Percentiles rank a stretch among this genome's conserved stretches.
Conservation (phyloP, 2,113 vertebrate genomes). For the Scytalopus superciliaris region DNA sequence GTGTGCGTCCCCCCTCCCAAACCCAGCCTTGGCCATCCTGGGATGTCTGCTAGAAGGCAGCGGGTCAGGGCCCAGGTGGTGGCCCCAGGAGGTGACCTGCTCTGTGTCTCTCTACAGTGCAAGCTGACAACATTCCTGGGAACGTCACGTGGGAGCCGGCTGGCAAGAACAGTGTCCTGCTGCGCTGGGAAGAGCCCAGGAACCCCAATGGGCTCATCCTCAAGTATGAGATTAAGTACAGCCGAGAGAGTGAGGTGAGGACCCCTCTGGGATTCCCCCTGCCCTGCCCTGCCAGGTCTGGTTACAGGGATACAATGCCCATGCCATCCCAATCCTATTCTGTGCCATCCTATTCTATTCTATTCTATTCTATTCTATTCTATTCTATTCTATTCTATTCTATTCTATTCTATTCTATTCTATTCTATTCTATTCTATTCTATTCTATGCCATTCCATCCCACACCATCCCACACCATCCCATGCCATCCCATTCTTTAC, state of each 20-base stretch:
- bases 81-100: neutral
- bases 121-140: conserved; percentile 77
- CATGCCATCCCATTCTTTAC: neutral
- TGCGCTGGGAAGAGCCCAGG: conserved; percentile 76
- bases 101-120: conserved; percentile 39
- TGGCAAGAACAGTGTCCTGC: conserved; percentile 70
- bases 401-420: neutral
- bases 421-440: neutral
- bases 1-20: conserved; percentile 34
- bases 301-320: neutral
- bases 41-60: neutral
- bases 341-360: neutral
- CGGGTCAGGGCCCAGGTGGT: accelerated
- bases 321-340: neutral
- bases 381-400: neutral
- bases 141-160: conserved; percentile 72
- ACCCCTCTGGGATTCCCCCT: accelerated
- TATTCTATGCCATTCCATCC: no score
- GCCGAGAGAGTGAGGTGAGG: conserved; percentile 75
- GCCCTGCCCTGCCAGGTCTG: neutral
- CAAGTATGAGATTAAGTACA: conserved; percentile 83
- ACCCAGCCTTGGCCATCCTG: accelerated
- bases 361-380: neutral
- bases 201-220: conserved; percentile 83
- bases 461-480: neutral